These are phyloP conservation scores for Onychomys torridus DNA, from an alignment of 2,797 vertebrate genomes.

Conservation along the genomic window DNA sequence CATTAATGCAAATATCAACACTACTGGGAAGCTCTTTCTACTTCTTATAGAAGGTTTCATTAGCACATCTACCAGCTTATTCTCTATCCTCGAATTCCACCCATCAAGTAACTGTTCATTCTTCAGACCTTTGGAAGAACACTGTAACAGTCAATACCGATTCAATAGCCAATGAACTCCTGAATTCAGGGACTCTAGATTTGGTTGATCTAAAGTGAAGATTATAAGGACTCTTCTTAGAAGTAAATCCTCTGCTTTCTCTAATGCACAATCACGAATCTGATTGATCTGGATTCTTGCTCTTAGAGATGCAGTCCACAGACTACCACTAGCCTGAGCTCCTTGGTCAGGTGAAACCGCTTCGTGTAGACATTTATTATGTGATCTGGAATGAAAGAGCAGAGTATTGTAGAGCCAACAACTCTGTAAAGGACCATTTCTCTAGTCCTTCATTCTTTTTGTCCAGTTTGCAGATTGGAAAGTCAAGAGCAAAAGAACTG, in stretches of 20 bases:
- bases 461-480: not conserved
- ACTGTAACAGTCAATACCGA: not conserved
- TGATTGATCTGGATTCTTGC: not conserved
- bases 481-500: not conserved
- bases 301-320: not conserved
- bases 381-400: not conserved
- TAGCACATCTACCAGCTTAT: not conserved
- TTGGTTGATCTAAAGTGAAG: constrained; percentile 17
- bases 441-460: not conserved
- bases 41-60: not conserved
- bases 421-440: not conserved
- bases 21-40: not conserved
- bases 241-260: not conserved
- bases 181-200: not conserved
- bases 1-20: not conserved
- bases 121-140: not conserved
- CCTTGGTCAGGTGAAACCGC: not conserved
- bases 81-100: not conserved
- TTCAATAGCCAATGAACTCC: not conserved
- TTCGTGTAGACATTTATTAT: not conserved
- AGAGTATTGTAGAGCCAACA: not conserved
- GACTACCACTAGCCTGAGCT: not conserved
- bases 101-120: not conserved
- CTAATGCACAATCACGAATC: not conserved
- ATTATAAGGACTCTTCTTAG: not conserved